These are phyloP conservation scores for Lithobates sylvaticus DNA, from an alignment of 2,797 vertebrate genomes.

Conservation along the genomic window DNA sequence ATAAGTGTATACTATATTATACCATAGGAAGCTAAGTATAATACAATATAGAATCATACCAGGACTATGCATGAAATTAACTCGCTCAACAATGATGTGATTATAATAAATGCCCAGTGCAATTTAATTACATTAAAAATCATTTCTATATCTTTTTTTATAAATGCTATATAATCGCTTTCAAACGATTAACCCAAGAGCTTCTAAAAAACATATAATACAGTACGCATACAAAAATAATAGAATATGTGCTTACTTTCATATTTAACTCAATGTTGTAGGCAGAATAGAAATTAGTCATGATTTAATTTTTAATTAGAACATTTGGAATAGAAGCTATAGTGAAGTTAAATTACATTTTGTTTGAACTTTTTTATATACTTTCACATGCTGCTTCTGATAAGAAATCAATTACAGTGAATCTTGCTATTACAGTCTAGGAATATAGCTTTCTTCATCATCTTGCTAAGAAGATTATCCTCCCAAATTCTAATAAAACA, in stretches of 20 bases:
- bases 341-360: slow-evolving; percentile 43
- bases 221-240: not conserved
- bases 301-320: slow-evolving; percentile 55
- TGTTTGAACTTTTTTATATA: slow-evolving; percentile 47
- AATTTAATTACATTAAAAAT: not conserved
- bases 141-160: not conserved
- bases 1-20: not conserved
- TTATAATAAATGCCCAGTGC: not conserved
- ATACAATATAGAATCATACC: not conserved
- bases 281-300: slow-evolving; percentile 35
- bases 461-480: slow-evolving; percentile 55
- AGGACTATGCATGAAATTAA: not conserved
- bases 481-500: slow-evolving; percentile 59
- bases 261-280: slow-evolving; percentile 21
- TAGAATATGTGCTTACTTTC: slow-evolving; percentile 8
- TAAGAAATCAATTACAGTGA: slow-evolving; percentile 60
- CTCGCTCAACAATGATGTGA: not conserved
- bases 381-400: slow-evolving; percentile 47
- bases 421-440: slow-evolving; percentile 48
- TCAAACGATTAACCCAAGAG: not conserved
- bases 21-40: not conserved
- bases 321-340: slow-evolving; percentile 40
- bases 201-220: not conserved
- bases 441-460: slow-evolving; percentile 60
- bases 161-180: not conserved